A percentile compares a stretch with the other conserved stretches of the same genome.
Conservation (phyloP, 2,888 invertebrate genomes). For the Drosophila diplacantha region DNA sequence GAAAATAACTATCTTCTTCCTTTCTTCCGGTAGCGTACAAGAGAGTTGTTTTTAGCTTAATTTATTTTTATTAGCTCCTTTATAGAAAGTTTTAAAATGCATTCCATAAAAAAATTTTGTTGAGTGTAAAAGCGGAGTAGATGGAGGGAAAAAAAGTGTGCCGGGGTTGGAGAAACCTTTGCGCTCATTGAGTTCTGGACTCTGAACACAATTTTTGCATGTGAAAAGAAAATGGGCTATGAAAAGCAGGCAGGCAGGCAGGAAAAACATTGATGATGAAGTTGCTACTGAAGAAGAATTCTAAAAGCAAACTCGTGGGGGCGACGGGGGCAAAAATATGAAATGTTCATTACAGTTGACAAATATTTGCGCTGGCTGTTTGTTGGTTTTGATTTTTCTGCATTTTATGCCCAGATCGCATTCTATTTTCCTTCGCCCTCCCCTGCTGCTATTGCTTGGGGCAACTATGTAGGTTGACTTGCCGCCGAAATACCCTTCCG, state of each 20-base stretch:
- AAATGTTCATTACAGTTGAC: slow-evolving; percentile 73
- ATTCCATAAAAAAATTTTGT: not conserved
- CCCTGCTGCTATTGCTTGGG: slow-evolving; percentile 13
- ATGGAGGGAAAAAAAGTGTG: not conserved
- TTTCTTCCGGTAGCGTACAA: too few species aligned
- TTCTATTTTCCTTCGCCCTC: slow-evolving; percentile 33
- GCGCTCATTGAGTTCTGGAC: slow-evolving; percentile 53
- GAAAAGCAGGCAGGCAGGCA: slow-evolving; percentile 50
- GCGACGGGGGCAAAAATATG: slow-evolving; percentile 55
- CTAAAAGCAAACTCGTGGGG: slow-evolving; percentile 18
- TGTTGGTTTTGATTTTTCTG: slow-evolving; percentile 48
- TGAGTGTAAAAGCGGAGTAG: slow-evolving; percentile 3
- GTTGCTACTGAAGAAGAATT: slow-evolving; percentile 24
- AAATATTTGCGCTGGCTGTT: slow-evolving; percentile 65
- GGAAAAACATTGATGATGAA: slow-evolving; percentile 23
- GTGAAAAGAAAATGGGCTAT: slow-evolving; percentile 67
- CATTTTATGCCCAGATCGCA: slow-evolving; percentile 53
- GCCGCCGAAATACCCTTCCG: slow-evolving; percentile 21
- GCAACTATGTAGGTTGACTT: slow-evolving; percentile 37
- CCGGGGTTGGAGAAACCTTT: slow-evolving; percentile 21
- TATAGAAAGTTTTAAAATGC: too few species aligned
- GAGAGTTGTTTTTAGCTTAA: too few species aligned
- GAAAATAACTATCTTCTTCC: too few species aligned
- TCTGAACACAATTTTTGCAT: slow-evolving; percentile 48
- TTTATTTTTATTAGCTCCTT: too few species aligned